Evolutionary conservation across 2,888 invertebrate species (phyloP), one percentile per base, ranked within the genome.

Genomic region (Candidula unifasciata): DNA sequence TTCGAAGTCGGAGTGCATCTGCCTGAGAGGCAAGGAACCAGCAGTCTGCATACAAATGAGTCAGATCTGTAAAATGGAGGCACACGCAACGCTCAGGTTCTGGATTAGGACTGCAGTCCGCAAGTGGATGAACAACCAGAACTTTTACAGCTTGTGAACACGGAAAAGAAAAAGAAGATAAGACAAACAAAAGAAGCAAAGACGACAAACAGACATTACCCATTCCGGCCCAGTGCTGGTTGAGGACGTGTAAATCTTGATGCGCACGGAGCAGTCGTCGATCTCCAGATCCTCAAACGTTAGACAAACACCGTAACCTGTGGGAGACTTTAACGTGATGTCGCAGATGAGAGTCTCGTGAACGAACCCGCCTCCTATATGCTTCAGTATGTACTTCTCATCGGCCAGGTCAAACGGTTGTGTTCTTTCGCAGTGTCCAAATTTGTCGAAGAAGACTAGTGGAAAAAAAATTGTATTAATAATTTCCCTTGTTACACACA

Each of bases 251-350:
- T 87, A 89, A 13, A 89, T 85, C 33, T 86, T 74, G 33, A 90
- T 60, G 33, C 85, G 86, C 24, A 89, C 87, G 66, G 86, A 85
- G 83, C 88, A 88, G 83, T 87, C 87, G 0, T 78, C 77, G 18
- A 91, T 88, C 0, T 76, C 33, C 57, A 89, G 86, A 2, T 84
- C 82, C 24, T 86, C 85, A 84, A 90, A 90, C 52, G 88, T 88
- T 10, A 90, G 76, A 79, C 91, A 91, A 27, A 91, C 82, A 73
- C 89, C 88, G 44, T 88, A 87, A 52, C 87, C 87, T 16, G 85
- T 24, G 18, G 86, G 86, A 0, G 91, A 88, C 83, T 88, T 88
- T 85, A 91, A 90, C 52, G 87, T 89, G 69, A 91, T 86, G 30
- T 83, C 84, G 82, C 91, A 91, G 27, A 76, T 77, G 24, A 88